A percentile compares a stretch with the other conserved stretches of the same genome.
These are phyloP conservation scores for Chaenocephalus aceratus DNA, from an alignment of 2,113 vertebrate genomes.

Conservation along the genomic window DNA sequence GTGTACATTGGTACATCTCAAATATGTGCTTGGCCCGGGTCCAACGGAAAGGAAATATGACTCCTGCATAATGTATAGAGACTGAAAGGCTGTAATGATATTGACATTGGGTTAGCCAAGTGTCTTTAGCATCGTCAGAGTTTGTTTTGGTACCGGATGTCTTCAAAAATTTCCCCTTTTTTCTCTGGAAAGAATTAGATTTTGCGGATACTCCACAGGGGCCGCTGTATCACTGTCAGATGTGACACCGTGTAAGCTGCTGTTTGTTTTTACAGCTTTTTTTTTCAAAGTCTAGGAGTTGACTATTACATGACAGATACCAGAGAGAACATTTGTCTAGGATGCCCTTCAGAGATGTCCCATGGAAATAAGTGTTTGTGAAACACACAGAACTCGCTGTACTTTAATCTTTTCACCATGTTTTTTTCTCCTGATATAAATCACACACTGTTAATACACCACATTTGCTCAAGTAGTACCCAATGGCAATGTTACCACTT, in stretches of 20 bases:
- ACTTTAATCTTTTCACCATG: constrained; percentile 28
- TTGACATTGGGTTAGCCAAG: constrained; percentile 44
- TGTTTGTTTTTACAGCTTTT: constrained; percentile 65
- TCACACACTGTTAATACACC: constrained; percentile 31
- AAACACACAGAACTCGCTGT: constrained; percentile 12
- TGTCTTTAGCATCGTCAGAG: constrained; percentile 10
- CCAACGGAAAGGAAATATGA: constrained; percentile 29
- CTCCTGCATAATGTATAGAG: constrained; percentile 19
- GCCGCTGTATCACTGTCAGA: constrained; percentile 60
- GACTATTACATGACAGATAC: constrained; percentile 59
- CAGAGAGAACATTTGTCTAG: constrained; percentile 44
- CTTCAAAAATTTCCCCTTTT: not conserved
- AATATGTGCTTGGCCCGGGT: constrained; percentile 44
- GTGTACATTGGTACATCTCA: constrained; percentile 54
- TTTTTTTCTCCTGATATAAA: constrained; percentile 49
- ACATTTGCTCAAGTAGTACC: constrained; percentile 34
- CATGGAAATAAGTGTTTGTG: constrained; percentile 40
- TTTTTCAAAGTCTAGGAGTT: constrained; percentile 52
- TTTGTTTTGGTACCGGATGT: constrained; percentile 13
- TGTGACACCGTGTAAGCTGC: constrained; percentile 56
- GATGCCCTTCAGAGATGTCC: constrained; percentile 56
- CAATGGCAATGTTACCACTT: constrained; percentile 49
- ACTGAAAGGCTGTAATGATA: constrained; percentile 26
- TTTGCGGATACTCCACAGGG: constrained; percentile 25
- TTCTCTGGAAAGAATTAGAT: constrained; percentile 10